A percentile compares a stretch with the other conserved stretches of the same genome.
Conservation (phyloP, 1,140 invertebrate species). For the Thaumatotibia leucotreta region DNA sequence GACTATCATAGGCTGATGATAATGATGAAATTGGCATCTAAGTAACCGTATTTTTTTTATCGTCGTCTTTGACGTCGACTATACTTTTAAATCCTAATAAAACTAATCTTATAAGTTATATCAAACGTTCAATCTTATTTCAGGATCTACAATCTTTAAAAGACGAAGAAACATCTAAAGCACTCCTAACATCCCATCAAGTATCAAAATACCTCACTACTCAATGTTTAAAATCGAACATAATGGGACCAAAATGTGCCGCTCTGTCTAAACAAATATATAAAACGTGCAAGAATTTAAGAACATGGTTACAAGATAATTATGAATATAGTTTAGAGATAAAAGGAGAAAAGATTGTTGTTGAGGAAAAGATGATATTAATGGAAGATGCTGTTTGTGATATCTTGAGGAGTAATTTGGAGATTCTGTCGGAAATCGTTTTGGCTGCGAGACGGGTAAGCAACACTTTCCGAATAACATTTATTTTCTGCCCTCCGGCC, state of each 20-base stretch:
- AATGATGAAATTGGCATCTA: too few relatives aligned
- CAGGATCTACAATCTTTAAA: conserved; percentile 19
- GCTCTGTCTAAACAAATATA: conserved; percentile 54
- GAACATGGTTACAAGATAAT: conserved; percentile 52
- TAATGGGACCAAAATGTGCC: conserved; percentile 53
- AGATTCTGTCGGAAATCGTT: conserved; percentile 53
- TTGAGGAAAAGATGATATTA: conserved; percentile 31
- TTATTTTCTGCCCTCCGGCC: too few relatives aligned
- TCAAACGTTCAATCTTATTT: background rate
- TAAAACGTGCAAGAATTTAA: conserved; percentile 43
- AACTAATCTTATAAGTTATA: too few relatives aligned
- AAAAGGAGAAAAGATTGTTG: conserved; percentile 18
- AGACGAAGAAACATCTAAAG: conserved; percentile 30
- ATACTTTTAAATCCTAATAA: too few relatives aligned
- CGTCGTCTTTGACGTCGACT: too few relatives aligned
- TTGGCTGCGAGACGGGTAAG: conserved; percentile 59
- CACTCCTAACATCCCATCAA: conserved; percentile 36
- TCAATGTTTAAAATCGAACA: conserved; percentile 55
- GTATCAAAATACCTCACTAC: conserved; percentile 50
- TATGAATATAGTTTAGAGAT: conserved; percentile 32
- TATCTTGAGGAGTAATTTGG: conserved; percentile 45
- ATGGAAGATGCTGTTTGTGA: conserved; percentile 51
- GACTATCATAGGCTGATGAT: too few relatives aligned
- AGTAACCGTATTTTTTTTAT: too few relatives aligned
- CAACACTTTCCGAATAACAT: background rate